Base-by-base conservation (phyloP, 2,888 invertebrate species). In the Brassicogethes aeneus region DNA sequence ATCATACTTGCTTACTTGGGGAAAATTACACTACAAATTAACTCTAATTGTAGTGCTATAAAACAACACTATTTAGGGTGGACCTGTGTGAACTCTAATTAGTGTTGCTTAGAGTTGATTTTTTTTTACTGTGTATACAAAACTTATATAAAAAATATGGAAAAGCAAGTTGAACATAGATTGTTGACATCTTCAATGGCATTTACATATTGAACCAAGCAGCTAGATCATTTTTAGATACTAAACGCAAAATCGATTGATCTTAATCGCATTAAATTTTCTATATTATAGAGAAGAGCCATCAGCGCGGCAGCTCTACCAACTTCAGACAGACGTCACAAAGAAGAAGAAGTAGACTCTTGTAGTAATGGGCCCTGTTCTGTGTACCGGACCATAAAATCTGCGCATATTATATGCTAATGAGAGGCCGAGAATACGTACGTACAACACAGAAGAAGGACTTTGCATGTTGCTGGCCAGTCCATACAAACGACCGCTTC, bases 241-340 rank as follows among this genome's bases (percentile, higher is more conserved):
- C 10, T 23, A 10, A 5, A 23, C 23, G 23, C 23, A 23, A 23
- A 23, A 23, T 23, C 23, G 10, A 23, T 23, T 23, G 23, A 23
- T 23, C 23, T 23, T 23, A 23, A 5, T 23, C 23, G 23, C 23
- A 23, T 23, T 7, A 23, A 10, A 23, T 23, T 23, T 23, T 23
- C 23, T 5, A 23, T 23, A 23, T 23, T 23, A 23, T 10, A 23
- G 10, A 23, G 23, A 7, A n/a, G n/a, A n/a, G n/a, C n/a, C n/a
- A 23, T 23, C 23, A 10, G 23, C 10, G 23, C n/a, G 10, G 23
- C 23, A 10, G 23, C 23, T 23, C 10, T 5, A 23, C 10, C 5
- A 31, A 41, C 36, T 17, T 36, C 43, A 45, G 47, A 47, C 47
- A 45, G 45, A 35, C 47, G 47, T 47, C 47, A 47, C 47, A 45